Evolutionary conservation across 2,797 vertebrate genomes (phyloP).

Genomic region (Etheostoma nigrum): DNA sequence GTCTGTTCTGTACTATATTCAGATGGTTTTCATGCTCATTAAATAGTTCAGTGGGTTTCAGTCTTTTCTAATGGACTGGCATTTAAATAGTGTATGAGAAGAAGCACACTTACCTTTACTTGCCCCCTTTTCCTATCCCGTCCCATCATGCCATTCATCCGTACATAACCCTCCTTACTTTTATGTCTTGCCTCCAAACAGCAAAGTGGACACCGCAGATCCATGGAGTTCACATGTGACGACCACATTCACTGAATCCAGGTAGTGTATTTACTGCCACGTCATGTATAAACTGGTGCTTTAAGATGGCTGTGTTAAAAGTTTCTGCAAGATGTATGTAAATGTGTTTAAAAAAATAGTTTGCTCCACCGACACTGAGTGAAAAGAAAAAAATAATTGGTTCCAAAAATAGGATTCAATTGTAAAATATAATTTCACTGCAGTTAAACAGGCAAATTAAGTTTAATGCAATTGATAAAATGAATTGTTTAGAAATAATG

Average conservation of each 20-base stretch:
- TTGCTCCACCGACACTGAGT: neutral
- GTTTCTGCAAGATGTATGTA: neutral
- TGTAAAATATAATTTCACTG: neutral
- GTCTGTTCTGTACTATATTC: conserved; percentile 46
- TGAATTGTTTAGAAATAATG: conserved; percentile 5
- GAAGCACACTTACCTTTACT: conserved; percentile 68
- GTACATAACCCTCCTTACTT: conserved; percentile 8
- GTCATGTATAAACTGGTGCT: neutral
- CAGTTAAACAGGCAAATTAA: conserved; percentile 13
- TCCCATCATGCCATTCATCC: conserved; percentile 56
- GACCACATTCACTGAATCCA: conserved; percentile 62
- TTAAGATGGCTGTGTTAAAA: neutral
- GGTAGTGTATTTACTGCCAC: conserved; percentile 46
- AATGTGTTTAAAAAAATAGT: neutral
- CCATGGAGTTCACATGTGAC: conserved; percentile 55
- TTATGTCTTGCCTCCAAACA: conserved; percentile 32
- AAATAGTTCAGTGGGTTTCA: conserved; percentile 68
- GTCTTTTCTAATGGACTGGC: conserved; percentile 57
- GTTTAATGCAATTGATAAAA: conserved; percentile 6
- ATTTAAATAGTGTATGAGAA: conserved; percentile 77
- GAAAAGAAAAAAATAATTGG: neutral
- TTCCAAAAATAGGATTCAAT: conserved; percentile 1
- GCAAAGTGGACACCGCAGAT: conserved; percentile 42
- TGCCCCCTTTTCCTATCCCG: conserved; percentile 56
- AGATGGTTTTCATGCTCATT: conserved; percentile 55